Percentiles rank a stretch among this genome's conserved stretches.
Evolutionary conservation across 1,140 invertebrate species (phyloP).

Genomic region (Pachyrhynchus sulphureomaculatus): DNA sequence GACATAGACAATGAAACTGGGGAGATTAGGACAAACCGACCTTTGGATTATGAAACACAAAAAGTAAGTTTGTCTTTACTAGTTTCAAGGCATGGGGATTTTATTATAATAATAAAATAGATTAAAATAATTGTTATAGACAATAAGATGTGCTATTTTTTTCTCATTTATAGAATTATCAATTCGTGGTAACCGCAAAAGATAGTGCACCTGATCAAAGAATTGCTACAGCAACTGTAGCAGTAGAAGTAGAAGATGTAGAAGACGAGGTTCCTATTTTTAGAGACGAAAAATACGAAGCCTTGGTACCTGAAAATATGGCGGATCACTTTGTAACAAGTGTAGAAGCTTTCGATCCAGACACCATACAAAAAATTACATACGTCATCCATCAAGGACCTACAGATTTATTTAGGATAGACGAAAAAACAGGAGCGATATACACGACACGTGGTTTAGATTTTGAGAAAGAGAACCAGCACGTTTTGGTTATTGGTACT

Average conservation of each 20-base stretch:
- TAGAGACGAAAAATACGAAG: conserved; percentile 68
- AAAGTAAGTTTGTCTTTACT: conserved; percentile 56
- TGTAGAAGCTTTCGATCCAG: conserved; percentile 68
- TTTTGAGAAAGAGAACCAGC: conserved; percentile 72
- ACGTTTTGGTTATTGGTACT: conserved; percentile 77
- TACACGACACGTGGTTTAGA: conserved; percentile 75
- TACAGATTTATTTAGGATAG: conserved; percentile 78
- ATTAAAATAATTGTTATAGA: not conserved
- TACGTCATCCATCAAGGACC: conserved; percentile 82
- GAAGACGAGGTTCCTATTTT: conserved; percentile 86
- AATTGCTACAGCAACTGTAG: conserved; percentile 83
- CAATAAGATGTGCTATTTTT: no score
- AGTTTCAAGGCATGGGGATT: no score
- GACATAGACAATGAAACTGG: conserved; percentile 75
- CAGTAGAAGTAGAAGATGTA: conserved; percentile 74
- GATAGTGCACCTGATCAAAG: conserved; percentile 84
- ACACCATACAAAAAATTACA: conserved; percentile 77
- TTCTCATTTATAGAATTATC: conserved; percentile 59
- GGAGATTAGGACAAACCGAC: conserved; percentile 71
- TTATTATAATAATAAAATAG: no score
- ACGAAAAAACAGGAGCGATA: conserved; percentile 74
- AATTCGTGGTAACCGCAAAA: conserved; percentile 84
- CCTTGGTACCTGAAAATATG: conserved; percentile 80
- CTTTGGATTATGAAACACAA: conserved; percentile 82
- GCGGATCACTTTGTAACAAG: conserved; percentile 69